Base-by-base conservation (phyloP, 2,113 vertebrate species). In the Osmerus eperlanus region DNA sequence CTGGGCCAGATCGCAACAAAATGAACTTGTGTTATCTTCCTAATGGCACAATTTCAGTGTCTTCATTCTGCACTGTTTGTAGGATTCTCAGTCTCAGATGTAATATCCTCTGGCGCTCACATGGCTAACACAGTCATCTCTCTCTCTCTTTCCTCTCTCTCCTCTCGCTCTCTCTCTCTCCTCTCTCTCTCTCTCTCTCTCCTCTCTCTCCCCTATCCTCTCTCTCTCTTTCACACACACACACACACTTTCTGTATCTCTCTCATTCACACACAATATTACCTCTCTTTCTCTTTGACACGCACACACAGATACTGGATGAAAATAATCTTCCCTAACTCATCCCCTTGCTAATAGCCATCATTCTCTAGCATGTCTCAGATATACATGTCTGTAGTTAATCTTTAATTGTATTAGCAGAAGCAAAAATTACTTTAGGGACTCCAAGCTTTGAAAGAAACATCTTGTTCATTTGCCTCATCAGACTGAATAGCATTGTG, bases 361-460 rank as follows among this genome's bases (percentile, higher is more conserved):
- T 69, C 70, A 67, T 58, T 53, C 67, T 56, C 52, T 18, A 21
- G 21, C 29, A 59, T 32, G n/a, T 62, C 56, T 56, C 9, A 32
- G 61, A 47, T 25, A 18, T 61, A 3, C 28, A 54, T 77, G 18
- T 66, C n/a, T 65, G 5, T 65, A 47, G 67, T 75, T 66, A 19
- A 68, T 72, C 75, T 62, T 75, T 70, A 62, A 59, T 74, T 65
- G 58, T 74, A 63, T 70, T 66, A n/a, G 71, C 36, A 41, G 21
- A 25, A 23, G 36, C 41, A 71, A 18, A 75, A 69, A 78, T 72
- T 55, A 41, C 70, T 66, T 72, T 6, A 18, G 29, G 72, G 62
- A 81, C 54, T 55, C 29, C 32, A 52, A 16, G 19, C 51, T 47
- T 65, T 59, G 21, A 62, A 54, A 51, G 64, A 65, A 60, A 66